Evolutionary conservation across 2,888 invertebrate genomes (phyloP), one percentile per base, ranked within the genome.

Genomic region (Cordylochernes scorpioides): DNA sequence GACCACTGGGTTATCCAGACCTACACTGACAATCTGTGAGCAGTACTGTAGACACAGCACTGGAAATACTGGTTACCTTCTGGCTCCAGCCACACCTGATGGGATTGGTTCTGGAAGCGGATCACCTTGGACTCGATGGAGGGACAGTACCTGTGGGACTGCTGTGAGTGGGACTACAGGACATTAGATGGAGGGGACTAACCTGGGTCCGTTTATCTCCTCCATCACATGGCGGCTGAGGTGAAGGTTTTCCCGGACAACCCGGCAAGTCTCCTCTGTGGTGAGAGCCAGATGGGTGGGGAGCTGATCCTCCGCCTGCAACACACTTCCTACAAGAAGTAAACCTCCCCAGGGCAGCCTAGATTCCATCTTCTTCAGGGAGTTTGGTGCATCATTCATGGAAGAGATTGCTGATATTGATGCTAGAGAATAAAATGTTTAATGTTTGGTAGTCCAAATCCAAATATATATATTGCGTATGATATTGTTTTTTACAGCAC

Each of bases 211-310:
- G 3, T 58, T 65, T 1, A 65, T 51, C 51, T 77, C 77, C 51
- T 74, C 72, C 3, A 60, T 60, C 1, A 78, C 68, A 50, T 77
- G 75, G 4, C 63, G 59, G 52, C 75, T 74, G 2, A 68, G 55
- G 44, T 77, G 70, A 28, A 78, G 49, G 52, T 73, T 74, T 17
- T 69, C 60, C 33, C 54, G 56, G 1, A 78, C 63, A 31, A 82
- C 63, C 39, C 64, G 54, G 31, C 65, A 66, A 1, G 73, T 65
- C 8, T 58, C 50, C 5, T 48, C 46, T 10, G 63, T 68, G 1
- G 80, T 77, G 30, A 60, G 53, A 0, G 78, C 77, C 38, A 75
- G 46, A 47, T 72, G 62, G 44, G 72, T 72, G 0, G 52, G 47
- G 13, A 72, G 35, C 52, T 74, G 77, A 36, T 75, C 61, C 44